phyloP scores from a whole-genome alignment of 1,140 invertebrate species.

The Lordiphosa clarofinis region DNA sequence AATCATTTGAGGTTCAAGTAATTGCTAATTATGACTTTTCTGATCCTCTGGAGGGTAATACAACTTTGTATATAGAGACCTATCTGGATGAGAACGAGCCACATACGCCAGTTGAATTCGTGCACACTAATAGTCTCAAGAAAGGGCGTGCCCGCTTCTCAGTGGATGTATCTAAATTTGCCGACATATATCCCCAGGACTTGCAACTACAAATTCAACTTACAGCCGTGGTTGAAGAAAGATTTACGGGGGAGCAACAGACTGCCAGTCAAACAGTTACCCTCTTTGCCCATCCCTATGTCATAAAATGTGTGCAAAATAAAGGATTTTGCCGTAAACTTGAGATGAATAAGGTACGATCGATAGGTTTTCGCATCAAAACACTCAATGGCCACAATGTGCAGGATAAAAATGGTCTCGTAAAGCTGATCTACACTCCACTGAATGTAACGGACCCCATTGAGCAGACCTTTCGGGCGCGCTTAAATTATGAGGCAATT shows the following conservation, averaged over 20 bases:
- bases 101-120: not conserved
- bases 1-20: not conserved
- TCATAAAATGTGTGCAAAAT: not conserved
- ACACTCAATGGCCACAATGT: not conserved
- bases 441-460: not conserved
- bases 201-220: not conserved
- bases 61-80: not conserved
- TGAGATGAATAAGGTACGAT: not conserved
- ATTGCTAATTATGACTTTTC: not conserved
- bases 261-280: not conserved
- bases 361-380: constrained; percentile 2
- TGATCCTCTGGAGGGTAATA: constrained; percentile 1
- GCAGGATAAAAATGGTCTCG: not conserved
- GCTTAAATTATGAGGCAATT: not conserved
- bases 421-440: not conserved
- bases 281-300: not conserved
- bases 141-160: not conserved
- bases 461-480: not conserved
- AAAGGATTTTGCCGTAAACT: not conserved
- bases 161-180: not conserved
- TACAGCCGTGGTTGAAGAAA: not conserved
- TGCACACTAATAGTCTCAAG: not conserved
- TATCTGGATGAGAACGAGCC: not conserved
- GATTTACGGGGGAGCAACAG: not conserved
- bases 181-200: not conserved